Evolutionary conservation across 2,888 invertebrate species (phyloP), one percentile per base, ranked within the genome.

Genomic region (Tiphia femorata): DNA sequence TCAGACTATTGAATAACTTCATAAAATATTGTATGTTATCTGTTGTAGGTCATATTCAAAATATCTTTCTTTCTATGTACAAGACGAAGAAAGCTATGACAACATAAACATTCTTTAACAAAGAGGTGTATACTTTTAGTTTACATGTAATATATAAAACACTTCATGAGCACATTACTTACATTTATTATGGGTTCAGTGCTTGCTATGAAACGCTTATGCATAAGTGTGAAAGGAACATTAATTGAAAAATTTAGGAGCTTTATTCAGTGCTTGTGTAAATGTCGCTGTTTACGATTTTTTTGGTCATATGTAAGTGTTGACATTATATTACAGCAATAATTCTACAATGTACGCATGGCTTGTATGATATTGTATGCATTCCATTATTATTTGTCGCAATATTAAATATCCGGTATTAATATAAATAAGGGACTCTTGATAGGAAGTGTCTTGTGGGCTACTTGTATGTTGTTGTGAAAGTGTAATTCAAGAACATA

Each of bases 271-370:
- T 25, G 35, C 37, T 51, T 79, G 51, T 69, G 44, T 63, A 70
- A 55, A 67, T 70, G 63, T 35, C 62, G 53, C 58, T 73, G 58
- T 71, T 62, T 76, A 63, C 65, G 53, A 65, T 72, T 74, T 63
- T 47, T 78, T 57, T 76, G 66, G 62, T 62, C 67, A 62, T 67
- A 68, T 70, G 81, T 81, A 80, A 81, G 81, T 81, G 70, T 27
- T 47, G 58, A 49, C 10, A 37, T n/a, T n/a, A n/a, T n/a, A n/a
- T n/a, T n/a, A n/a, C n/a, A n/a, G n/a, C n/a, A n/a, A n/a, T n/a
- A n/a, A n/a, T 33, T 33, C 33, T 2, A 33, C 12, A 12, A 33
- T 8, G 10, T 33, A 12, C 33, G 1, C n/a, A n/a, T n/a, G n/a
- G n/a, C n/a, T n/a, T n/a, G n/a, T n/a, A n/a, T 33, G 2, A n/a